Conservation (phyloP, 2,113 vertebrate genomes). For the Rhinoptilus africanus region DNA sequence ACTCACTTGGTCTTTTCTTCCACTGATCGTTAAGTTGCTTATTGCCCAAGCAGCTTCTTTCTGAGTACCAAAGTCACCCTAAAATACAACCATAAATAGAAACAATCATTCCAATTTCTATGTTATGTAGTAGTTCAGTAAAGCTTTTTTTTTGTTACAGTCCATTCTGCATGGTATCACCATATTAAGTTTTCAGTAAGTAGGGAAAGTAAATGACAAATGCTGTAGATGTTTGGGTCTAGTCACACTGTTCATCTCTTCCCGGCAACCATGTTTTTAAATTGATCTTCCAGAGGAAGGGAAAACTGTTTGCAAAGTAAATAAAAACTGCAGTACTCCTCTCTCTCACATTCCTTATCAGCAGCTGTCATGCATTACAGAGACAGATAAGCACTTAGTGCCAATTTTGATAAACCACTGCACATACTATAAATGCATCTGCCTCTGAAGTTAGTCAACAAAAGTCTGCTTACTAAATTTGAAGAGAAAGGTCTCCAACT, state of each 20-base stretch:
- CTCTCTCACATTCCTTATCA: neutral
- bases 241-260: neutral
- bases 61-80: slow-evolving; percentile 99
- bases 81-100: neutral
- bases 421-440: neutral
- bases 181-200: neutral
- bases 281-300: rapidly evolving
- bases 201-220: neutral
- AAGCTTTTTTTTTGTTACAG: neutral
- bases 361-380: neutral
- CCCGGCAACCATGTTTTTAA: neutral
- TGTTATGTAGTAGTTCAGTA: neutral
- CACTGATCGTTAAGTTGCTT: slow-evolving; percentile 98
- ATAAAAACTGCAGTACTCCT: neutral
- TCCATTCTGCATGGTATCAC: rapidly evolving
- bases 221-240: neutral
- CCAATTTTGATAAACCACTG: neutral
- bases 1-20: slow-evolving; percentile 96
- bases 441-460: neutral
- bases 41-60: slow-evolving; percentile 99
- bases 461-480: neutral
- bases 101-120: neutral
- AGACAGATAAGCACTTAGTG: neutral
- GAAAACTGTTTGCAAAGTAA: neutral
- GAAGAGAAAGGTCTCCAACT: neutral